These are phyloP conservation scores for Procavia capensis DNA, from an alignment of 2,113 vertebrate genomes.

Conservation along the genomic window DNA sequence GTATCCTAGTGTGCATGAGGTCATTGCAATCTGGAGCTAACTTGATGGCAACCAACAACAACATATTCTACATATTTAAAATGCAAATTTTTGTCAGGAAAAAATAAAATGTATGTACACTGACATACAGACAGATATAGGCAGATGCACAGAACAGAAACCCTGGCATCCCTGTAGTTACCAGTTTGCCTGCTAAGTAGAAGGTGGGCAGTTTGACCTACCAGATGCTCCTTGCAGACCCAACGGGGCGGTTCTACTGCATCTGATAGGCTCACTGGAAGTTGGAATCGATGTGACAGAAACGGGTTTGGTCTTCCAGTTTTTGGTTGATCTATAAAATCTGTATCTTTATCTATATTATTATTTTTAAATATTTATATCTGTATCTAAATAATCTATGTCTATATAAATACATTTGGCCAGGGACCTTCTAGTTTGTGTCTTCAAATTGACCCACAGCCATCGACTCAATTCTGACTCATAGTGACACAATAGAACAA, in stretches of 20 bases:
- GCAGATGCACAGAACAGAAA: neutral
- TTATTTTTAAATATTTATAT: neutral
- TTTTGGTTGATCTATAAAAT: neutral
- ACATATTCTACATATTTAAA: neutral
- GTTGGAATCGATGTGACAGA: no score
- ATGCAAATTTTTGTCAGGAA: slow-evolving; percentile 9
- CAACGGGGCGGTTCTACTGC: no score
- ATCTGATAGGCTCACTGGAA: no score
- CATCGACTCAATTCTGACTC: no score
- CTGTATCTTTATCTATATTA: neutral
- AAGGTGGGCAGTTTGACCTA: no score
- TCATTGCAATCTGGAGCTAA: neutral
- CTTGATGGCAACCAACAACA: neutral
- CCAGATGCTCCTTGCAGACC: no score
- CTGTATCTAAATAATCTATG: no score
- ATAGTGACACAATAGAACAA: no score
- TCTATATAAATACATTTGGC: neutral
- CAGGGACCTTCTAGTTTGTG: neutral
- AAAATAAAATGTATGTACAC: neutral
- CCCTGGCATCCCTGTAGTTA: no score
- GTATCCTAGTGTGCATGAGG: neutral
- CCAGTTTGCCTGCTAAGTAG: no score
- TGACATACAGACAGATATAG: neutral
- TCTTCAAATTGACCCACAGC: no score
- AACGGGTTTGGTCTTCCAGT: no score